A percentile compares a stretch with the other conserved stretches of the same genome.
Evolutionary conservation across 2,113 vertebrate species (phyloP).

Genomic region (Sander vitreus): DNA sequence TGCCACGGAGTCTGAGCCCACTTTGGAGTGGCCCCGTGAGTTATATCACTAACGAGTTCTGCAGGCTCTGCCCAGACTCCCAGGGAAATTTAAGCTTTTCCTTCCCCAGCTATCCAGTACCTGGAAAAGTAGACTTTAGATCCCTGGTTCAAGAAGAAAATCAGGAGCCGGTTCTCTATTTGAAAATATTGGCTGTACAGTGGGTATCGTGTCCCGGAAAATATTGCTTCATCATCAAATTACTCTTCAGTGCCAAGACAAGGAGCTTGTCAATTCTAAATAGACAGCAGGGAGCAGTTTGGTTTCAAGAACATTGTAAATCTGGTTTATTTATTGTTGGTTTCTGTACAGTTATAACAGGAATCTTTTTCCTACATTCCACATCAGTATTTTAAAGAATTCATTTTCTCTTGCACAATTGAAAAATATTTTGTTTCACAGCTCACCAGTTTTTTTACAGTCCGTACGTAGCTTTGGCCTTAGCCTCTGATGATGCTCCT

Average conservation of each 20-base stretch:
- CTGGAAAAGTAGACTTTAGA: constrained; percentile 81
- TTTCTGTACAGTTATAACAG: constrained; percentile 41
- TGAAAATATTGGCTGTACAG: constrained; percentile 66
- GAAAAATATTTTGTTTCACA: background rate
- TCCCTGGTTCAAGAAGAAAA: constrained; percentile 50
- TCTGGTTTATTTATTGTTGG: constrained; percentile 59
- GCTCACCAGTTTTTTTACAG: too few relatives aligned
- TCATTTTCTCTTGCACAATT: constrained; percentile 8
- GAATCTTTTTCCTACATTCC: constrained; percentile 63
- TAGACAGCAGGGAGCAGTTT: constrained; percentile 59
- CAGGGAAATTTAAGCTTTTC: constrained; percentile 77
- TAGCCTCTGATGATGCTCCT: constrained; percentile 24
- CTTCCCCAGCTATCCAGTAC: constrained; percentile 74
- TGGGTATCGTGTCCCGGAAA: constrained; percentile 71
- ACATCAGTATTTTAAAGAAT: constrained; percentile 9
- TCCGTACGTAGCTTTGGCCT: constrained; percentile 4
- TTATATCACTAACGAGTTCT: constrained; percentile 86
- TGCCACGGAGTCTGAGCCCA: constrained; percentile 81
- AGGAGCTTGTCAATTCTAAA: constrained; percentile 64
- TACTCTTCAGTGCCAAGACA: constrained; percentile 38
- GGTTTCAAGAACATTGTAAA: constrained; percentile 55
- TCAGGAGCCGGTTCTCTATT: constrained; percentile 44
- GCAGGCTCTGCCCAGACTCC: constrained; percentile 81
- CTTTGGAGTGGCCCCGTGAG: constrained; percentile 84
- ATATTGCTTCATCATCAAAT: constrained; percentile 70